Conservation (phyloP, 2,888 invertebrate genomes). For the Drosophila melanosoma region DNA sequence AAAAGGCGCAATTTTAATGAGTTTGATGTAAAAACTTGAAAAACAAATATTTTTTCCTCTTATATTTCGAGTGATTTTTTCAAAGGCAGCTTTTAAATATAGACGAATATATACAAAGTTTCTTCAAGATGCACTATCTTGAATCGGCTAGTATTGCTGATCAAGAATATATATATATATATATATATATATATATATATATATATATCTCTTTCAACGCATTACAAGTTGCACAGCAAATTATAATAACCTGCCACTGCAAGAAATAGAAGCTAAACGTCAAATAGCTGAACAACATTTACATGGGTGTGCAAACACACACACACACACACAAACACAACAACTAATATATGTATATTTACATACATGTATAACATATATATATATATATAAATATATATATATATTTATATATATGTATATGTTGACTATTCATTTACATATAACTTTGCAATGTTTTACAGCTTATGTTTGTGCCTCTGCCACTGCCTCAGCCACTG, state of each 20-base stretch:
- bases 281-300: slow-evolving; percentile 63
- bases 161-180: background rate
- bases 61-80: background rate
- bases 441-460: background rate
- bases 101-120: background rate
- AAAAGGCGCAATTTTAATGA: background rate
- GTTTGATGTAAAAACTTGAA: background rate
- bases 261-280: slow-evolving; percentile 3
- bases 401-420: slow-evolving; percentile 4
- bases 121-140: too few species aligned
- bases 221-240: background rate
- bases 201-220: background rate
- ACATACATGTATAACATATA: background rate
- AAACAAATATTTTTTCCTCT: background rate
- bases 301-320: slow-evolving; percentile 23
- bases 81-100: background rate
- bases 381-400: background rate
- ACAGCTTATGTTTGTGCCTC: slow-evolving; percentile 11
- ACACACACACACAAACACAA: background rate
- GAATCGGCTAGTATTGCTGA: too few species aligned
- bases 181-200: background rate
- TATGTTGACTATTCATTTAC: background rate
- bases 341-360: background rate
- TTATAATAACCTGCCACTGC: background rate
- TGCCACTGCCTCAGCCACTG: background rate